A percentile compares a stretch with the other conserved stretches of the same genome.
These are phyloP conservation scores for Acipenser oxyrinchus DNA, from an alignment of 2,797 vertebrate genomes.

Conservation along the genomic window DNA sequence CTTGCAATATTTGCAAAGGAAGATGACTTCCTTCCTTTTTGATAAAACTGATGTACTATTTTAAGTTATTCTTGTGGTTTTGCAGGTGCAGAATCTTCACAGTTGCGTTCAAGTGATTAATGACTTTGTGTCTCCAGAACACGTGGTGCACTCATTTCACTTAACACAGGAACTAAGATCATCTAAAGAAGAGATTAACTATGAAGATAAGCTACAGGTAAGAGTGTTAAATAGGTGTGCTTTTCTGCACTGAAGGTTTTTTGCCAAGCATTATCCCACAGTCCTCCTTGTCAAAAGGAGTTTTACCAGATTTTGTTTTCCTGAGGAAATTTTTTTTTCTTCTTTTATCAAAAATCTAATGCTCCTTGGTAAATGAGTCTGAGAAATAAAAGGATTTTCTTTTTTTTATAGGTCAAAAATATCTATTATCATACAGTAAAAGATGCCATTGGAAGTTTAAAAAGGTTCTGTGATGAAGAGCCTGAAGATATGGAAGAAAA, in stretches of 20 bases:
- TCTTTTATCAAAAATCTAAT: no score
- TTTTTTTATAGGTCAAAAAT: constrained; percentile 68
- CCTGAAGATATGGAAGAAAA: constrained; percentile 59
- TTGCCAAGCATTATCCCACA: no score
- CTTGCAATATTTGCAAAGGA: no score
- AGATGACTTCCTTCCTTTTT: no score
- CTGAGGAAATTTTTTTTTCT: no score
- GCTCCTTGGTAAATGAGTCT: no score
- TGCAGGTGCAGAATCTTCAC: constrained; percentile 77
- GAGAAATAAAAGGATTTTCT: constrained; percentile 1
- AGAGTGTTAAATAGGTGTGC: no score
- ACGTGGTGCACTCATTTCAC: constrained; percentile 73
- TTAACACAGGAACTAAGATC: constrained; percentile 74
- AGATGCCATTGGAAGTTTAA: constrained; percentile 69
- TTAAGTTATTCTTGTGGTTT: neutral
- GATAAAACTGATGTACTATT: no score
- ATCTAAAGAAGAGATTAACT: constrained; percentile 76
- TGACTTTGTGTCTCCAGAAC: constrained; percentile 79
- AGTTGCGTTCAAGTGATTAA: constrained; percentile 78
- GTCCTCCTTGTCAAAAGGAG: constrained; percentile 6
- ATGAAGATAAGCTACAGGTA: constrained; percentile 83
- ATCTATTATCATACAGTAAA: constrained; percentile 78
- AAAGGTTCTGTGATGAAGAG: constrained; percentile 60
- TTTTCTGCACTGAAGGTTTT: no score
- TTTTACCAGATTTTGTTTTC: constrained; percentile 5